phyloP scores from a whole-genome alignment of 35 echinoderm and acorn worm species.

The Diadema setosum region DNA sequence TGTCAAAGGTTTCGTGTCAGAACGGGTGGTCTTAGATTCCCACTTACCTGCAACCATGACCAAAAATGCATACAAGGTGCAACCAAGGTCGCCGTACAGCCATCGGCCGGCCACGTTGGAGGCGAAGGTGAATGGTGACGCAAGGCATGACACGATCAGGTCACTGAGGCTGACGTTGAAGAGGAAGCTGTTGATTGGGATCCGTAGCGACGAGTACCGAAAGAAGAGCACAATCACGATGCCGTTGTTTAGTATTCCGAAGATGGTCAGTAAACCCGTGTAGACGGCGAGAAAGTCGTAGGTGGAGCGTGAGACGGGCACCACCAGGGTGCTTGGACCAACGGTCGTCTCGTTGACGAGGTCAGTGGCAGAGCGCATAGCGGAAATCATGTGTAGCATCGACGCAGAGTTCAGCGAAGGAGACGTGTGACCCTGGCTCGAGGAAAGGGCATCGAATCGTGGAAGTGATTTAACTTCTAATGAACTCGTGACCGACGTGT shows the following conservation, averaged over 20 bases:
- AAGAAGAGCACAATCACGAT: constrained; percentile 44
- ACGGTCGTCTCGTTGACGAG: background rate
- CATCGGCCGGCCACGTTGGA: constrained; percentile 69
- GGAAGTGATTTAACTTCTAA: too few relatives aligned
- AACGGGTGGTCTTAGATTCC: too few relatives aligned
- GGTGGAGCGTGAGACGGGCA: background rate
- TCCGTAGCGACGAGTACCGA: constrained; percentile 37
- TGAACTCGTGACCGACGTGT: too few relatives aligned
- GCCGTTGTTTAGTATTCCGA: constrained; percentile 71
- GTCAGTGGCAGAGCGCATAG: too few relatives aligned
- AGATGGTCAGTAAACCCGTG: constrained; percentile 61
- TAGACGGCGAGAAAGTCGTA: constrained; percentile 35
- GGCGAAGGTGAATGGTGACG: constrained; percentile 75
- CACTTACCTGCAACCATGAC: constrained; percentile 68
- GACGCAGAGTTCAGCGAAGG: background rate
- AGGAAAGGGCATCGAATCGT: too few relatives aligned
- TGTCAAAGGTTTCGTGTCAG: too few relatives aligned
- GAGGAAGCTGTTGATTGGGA: constrained; percentile 73
- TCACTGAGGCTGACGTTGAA: constrained; percentile 75
- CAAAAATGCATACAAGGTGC: constrained; percentile 75
- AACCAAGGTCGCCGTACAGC: constrained; percentile 64
- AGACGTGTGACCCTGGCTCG: too few relatives aligned
- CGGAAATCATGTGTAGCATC: background rate
- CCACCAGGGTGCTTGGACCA: background rate
- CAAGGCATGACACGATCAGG: constrained; percentile 59